Percentiles rank a stretch among this genome's conserved stretches.
Evolutionary conservation across 1,140 invertebrate genomes (phyloP).

Genomic region (Pseudomyrmex concolor): DNA sequence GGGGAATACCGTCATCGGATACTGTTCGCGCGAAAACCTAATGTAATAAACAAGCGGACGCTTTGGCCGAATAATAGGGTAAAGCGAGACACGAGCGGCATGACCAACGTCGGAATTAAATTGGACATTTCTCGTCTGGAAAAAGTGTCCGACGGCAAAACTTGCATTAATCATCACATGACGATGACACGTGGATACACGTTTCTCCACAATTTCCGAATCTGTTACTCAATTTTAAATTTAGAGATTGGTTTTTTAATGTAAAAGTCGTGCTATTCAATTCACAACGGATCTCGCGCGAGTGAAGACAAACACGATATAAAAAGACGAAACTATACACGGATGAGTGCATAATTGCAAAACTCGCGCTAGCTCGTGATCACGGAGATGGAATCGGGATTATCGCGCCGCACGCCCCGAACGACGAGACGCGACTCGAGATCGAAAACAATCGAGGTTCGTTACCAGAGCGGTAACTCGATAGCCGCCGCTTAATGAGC

Average conservation of each 20-base stretch:
- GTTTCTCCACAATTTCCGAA: no score
- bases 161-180: no score
- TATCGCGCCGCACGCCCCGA: conserved; percentile 27
- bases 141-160: neutral
- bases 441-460: conserved; percentile 73
- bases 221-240: no score
- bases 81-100: neutral
- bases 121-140: neutral
- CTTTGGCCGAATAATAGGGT: conserved; percentile 31
- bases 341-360: conserved; percentile 39
- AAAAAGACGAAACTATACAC: conserved; percentile 17
- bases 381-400: conserved; percentile 21
- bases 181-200: no score
- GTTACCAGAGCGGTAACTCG: conserved; percentile 71
- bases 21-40: conserved; percentile 25
- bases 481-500: conserved; percentile 71
- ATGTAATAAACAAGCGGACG: conserved; percentile 46
- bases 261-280: no score
- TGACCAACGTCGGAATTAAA: neutral
- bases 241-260: no score
- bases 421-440: conserved; percentile 52
- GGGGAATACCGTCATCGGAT: conserved; percentile 23
- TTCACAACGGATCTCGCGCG: neutral
- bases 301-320: neutral
- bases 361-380: conserved; percentile 22